A percentile compares a stretch with the other conserved stretches of the same genome.
These are phyloP conservation scores for Protosalanx chinensis DNA, from an alignment of 2,797 vertebrate species.

Conservation along the genomic window DNA sequence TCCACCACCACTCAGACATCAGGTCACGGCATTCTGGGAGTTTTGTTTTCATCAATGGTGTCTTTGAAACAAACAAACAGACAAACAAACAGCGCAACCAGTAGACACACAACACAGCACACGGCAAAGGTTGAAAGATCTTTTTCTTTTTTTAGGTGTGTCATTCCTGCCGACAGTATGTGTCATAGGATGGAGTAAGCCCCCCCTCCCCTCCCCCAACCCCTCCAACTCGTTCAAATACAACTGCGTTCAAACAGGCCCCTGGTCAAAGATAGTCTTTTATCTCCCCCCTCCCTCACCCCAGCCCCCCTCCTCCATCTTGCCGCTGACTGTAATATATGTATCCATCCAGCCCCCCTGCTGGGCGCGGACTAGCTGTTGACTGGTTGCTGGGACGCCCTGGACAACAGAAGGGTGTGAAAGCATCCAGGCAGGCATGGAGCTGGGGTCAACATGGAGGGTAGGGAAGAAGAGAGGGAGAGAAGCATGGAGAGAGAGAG, in stretches of 20 bases:
- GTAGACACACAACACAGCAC: conserved; percentile 15
- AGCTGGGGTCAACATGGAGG: conserved; percentile 8
- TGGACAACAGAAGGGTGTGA: conserved; percentile 39
- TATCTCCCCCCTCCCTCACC: conserved; percentile 38
- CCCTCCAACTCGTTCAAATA: no score
- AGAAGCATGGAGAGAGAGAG: background rate
- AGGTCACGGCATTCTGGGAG: conserved; percentile 48
- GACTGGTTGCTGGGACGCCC: conserved; percentile 38
- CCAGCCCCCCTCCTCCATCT: conserved; percentile 8
- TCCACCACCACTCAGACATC: conserved; percentile 39
- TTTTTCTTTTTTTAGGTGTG: conserved; percentile 17
- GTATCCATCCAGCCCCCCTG: conserved; percentile 43
- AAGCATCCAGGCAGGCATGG: conserved; percentile 46
- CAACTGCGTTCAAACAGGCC: conserved; percentile 33
- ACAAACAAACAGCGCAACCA: conserved; percentile 34
- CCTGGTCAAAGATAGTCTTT: conserved; percentile 43
- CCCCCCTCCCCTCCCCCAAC: conserved; percentile 11
- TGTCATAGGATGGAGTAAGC: conserved; percentile 23
- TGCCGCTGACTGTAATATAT: conserved; percentile 51
- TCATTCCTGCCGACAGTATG: no score
- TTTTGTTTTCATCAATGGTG: conserved; percentile 49
- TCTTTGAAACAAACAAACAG: conserved; percentile 41
- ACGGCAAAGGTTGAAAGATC: conserved; percentile 34
- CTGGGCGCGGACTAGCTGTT: conserved; percentile 45
- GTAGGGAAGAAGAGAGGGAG: conserved; percentile 26